Evolutionary conservation across 2,113 vertebrate species (phyloP).

Genomic region (Onychostoma macrolepis): DNA sequence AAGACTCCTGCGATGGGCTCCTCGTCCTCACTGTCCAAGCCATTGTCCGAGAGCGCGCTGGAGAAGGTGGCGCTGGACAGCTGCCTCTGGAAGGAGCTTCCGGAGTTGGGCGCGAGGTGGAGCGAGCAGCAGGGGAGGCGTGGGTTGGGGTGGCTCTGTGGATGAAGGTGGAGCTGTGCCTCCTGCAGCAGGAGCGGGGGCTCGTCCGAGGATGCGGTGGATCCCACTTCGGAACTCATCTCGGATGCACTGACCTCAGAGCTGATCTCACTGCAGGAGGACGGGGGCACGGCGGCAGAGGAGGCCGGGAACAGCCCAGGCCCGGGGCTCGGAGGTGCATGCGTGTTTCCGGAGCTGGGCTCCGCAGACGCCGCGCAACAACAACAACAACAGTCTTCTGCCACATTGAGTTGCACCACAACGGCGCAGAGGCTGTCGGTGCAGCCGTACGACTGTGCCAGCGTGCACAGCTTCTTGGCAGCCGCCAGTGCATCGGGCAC

Average conservation of each 20-base stretch:
- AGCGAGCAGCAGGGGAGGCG: slow-evolving; percentile 86
- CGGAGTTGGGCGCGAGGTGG: slow-evolving; percentile 76
- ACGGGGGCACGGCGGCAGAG: slow-evolving; percentile 71
- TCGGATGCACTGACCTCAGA: slow-evolving; percentile 91
- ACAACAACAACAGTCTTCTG: slow-evolving; percentile 96
- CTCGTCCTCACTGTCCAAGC: slow-evolving; percentile 95
- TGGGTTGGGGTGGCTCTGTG: slow-evolving; percentile 55
- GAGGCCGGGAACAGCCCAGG: slow-evolving; percentile 73
- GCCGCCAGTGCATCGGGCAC: slow-evolving; percentile 91
- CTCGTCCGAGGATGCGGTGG: slow-evolving; percentile 93
- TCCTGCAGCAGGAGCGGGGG: slow-evolving; percentile 70
- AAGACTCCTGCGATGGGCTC: slow-evolving; percentile 96
- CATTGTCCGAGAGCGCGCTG: slow-evolving; percentile 95
- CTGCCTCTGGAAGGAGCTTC: slow-evolving; percentile 89
- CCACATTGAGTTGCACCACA: slow-evolving; percentile 93
- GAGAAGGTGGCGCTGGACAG: slow-evolving; percentile 97
- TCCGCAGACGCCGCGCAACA: slow-evolving; percentile 77
- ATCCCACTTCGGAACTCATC: slow-evolving; percentile 99
- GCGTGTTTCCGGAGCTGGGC: background rate
- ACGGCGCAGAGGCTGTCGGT: slow-evolving; percentile 92
- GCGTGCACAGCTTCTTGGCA: slow-evolving; percentile 94
- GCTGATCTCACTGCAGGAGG: slow-evolving; percentile 96
- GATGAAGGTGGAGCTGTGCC: slow-evolving; percentile 69
- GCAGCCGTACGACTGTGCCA: slow-evolving; percentile 96
- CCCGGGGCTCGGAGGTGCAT: slow-evolving; percentile 75